These are phyloP conservation scores for Argyresthia albistria DNA, from an alignment of 2,888 invertebrate species.

Conservation along the genomic window DNA sequence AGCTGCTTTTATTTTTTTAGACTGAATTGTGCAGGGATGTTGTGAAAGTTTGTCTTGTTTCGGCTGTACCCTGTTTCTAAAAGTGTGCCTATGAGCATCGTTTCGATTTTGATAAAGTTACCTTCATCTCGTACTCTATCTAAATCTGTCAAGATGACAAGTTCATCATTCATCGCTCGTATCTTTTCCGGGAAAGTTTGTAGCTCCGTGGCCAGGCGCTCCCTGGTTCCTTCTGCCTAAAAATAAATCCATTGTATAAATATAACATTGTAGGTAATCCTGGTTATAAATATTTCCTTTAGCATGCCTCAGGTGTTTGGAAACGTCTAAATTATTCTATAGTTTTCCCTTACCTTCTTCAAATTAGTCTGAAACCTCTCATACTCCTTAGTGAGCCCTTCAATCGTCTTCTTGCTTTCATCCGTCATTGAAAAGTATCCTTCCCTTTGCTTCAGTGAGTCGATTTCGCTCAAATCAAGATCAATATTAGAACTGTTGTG, in stretches of 20 bases:
- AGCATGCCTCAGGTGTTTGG: neutral
- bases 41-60: too few relatives aligned
- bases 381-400: constrained; percentile 53
- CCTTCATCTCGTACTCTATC: constrained; percentile 71
- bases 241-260: constrained; percentile 1
- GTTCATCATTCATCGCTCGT: constrained; percentile 75
- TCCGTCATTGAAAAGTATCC: constrained; percentile 51
- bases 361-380: constrained; percentile 76
- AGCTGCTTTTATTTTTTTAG: too few relatives aligned
- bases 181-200: constrained; percentile 80
- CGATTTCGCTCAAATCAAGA: constrained; percentile 73
- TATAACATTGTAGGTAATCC: neutral
- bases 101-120: constrained; percentile 11
- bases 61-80: too few relatives aligned
- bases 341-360: constrained; percentile 53
- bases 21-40: too few relatives aligned
- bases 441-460: constrained; percentile 57
- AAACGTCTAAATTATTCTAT: too few relatives aligned
- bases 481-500: constrained; percentile 77
- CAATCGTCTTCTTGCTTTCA: constrained; percentile 63
- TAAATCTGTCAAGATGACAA: constrained; percentile 73
- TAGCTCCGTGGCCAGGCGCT: constrained; percentile 67
- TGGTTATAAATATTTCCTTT: neutral
- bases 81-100: too few relatives aligned
- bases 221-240: constrained; percentile 58